Conservation (phyloP, 2,888 invertebrate species). For the Conistra vaccinii region DNA sequence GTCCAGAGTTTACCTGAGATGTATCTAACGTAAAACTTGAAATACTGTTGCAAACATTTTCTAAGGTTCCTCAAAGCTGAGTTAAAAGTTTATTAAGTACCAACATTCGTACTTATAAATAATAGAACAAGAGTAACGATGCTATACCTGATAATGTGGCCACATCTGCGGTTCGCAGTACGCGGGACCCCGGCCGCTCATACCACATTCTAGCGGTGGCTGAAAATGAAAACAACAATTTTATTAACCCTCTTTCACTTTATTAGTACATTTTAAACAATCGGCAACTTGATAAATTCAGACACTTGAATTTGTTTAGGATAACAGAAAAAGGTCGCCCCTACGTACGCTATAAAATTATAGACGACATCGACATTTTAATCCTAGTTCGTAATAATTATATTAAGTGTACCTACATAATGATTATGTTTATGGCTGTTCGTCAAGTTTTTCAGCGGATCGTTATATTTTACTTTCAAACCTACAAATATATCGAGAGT, state of each 20-base stretch:
- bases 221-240: constrained; percentile 71
- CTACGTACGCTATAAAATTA: neutral
- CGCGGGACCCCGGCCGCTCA: constrained; percentile 80
- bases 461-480: neutral
- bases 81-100: neutral
- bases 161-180: constrained; percentile 88
- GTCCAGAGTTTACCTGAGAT: neutral
- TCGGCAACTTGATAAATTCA: neutral
- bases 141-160: constrained; percentile 86
- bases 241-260: neutral
- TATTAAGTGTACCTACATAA: neutral
- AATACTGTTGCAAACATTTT: neutral
- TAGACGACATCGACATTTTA: neutral
- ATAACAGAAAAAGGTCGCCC: neutral
- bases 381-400: no score
- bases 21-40: neutral
- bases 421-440: neutral
- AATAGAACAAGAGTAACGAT: constrained; percentile 2
- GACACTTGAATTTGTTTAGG: neutral
- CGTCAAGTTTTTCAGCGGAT: neutral
- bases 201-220: constrained; percentile 87
- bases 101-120: constrained; percentile 2
- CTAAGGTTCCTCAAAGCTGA: neutral
- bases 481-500: neutral
- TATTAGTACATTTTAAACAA: neutral